These are phyloP conservation scores for Catostomus latipinnis DNA, from an alignment of 2,797 vertebrate genomes.

Conservation along the genomic window DNA sequence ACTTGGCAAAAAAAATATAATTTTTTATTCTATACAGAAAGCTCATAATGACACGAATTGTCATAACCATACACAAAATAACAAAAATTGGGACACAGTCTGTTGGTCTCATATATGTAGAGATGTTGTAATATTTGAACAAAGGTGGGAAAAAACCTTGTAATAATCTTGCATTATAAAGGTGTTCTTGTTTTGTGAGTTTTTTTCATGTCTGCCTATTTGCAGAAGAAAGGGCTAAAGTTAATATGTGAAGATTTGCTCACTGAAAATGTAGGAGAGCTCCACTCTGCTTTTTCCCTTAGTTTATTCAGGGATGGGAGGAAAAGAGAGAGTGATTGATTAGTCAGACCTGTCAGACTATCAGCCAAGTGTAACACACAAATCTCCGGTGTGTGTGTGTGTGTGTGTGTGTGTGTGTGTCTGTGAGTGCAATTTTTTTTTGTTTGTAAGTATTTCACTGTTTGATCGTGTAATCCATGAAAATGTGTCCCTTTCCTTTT, in stretches of 20 bases:
- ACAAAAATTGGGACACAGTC: background rate
- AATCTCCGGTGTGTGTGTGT: constrained; percentile 67
- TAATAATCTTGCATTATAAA: background rate
- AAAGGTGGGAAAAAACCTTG: background rate
- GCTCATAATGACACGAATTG: too few species aligned
- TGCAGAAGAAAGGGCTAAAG: background rate
- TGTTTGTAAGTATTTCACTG: constrained; percentile 44
- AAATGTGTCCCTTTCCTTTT: constrained; percentile 56
- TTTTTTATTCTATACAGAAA: too few species aligned
- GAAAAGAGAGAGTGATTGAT: constrained; percentile 76
- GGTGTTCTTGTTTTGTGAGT: too few species aligned
- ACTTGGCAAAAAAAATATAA: too few species aligned
- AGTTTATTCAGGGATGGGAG: constrained; percentile 54
- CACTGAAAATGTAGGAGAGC: constrained; percentile 23
- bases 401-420: background rate
- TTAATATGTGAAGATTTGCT: constrained; percentile 45
- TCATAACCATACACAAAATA: too few species aligned
- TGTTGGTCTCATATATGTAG: background rate
- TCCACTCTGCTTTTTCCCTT: constrained; percentile 4
- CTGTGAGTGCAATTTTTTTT: constrained; percentile 33
- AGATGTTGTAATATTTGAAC: background rate
- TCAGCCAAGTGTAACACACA: constrained; percentile 83
- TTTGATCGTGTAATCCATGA: constrained; percentile 57
- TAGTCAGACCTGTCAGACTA: constrained; percentile 78
- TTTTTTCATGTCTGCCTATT: background rate